Base-by-base conservation (phyloP, 2,797 vertebrate genomes). In the Mus minutoides region DNA sequence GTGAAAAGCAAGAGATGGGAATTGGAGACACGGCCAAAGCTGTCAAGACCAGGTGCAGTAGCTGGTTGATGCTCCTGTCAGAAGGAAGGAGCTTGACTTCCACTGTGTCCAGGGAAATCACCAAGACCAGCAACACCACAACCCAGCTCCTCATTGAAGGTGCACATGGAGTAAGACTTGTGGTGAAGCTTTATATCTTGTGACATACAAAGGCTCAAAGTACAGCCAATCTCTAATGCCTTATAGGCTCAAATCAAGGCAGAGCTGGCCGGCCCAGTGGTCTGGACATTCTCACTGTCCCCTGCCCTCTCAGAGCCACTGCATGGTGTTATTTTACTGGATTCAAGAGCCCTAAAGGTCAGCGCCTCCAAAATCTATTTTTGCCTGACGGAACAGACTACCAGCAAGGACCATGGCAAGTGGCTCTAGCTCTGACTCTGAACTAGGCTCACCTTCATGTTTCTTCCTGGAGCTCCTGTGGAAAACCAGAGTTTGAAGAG, bases 351-450 rank as follows among this genome's bases (percentile, higher is more conserved):
- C 31, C 87, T 64, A 96, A 98, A 97, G 92, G 96, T 97, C 97
- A 97, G 6, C 26, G 43, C 49, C 87, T 94, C 77, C 37, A 62
- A 89, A 89, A 43, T 93, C 94, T 98, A 93, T 97, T 96, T 97
- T 93, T 96, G 92, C 75, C 43, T 24, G 62, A 17, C 60, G 43
- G 73, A 22, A 94, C 40, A 56, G 17, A 69, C 37, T 37, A n/a
- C 37, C 46, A 62, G 21, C 10, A 83, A 49, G 29, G 37, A 95
- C 21, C 83, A 37, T 17, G 0, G 37, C 49, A 26, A 92, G 46
- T 26, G 0, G 14, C 34, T 31, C 64, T 40, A n/a, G 34, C 40
- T 56, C 37, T 76, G n/a, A 83, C 84, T 73, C 1, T 89, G 49
- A 79, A 56, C 60, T 64, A 54, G 58, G 29, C 31, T 34, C 52